phyloP scores from a whole-genome alignment of 2,888 invertebrate species.

The Sphinx pinastri region DNA sequence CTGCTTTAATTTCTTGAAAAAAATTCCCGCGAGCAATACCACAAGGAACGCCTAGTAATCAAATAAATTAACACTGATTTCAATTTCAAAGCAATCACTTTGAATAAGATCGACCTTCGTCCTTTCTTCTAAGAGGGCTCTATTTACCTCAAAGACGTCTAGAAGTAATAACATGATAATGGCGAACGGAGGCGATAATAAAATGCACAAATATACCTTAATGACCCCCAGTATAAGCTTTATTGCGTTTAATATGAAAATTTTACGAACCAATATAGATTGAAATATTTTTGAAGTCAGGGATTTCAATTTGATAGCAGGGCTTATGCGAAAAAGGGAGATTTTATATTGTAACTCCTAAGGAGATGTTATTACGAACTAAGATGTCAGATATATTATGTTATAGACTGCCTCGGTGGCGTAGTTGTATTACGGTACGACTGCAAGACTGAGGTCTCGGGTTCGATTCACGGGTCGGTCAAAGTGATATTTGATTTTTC shows the following conservation, averaged over 20 bases:
- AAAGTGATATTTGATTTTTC: no score
- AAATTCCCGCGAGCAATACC: no score
- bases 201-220: constrained; percentile 23
- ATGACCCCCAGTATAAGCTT: constrained; percentile 9
- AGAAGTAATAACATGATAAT: constrained; percentile 21
- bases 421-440: no score
- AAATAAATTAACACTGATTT: not conserved
- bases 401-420: no score
- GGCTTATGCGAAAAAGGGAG: no score
- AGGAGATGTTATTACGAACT: no score
- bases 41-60: no score
- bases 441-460: no score
- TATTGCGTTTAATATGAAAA: constrained; percentile 16
- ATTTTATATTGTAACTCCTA: no score
- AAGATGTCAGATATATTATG: no score
- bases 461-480: no score
- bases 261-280: constrained; percentile 17
- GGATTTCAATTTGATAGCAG: not conserved
- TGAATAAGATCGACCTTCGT: not conserved
- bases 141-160: not conserved
- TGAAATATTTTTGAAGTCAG: constrained; percentile 1
- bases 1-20: no score
- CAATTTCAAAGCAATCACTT: not conserved
- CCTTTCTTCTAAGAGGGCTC: not conserved
- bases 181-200: constrained; percentile 7